Evolutionary conservation across 2,888 invertebrate genomes (phyloP).

Genomic region (Monochamus alternatus): DNA sequence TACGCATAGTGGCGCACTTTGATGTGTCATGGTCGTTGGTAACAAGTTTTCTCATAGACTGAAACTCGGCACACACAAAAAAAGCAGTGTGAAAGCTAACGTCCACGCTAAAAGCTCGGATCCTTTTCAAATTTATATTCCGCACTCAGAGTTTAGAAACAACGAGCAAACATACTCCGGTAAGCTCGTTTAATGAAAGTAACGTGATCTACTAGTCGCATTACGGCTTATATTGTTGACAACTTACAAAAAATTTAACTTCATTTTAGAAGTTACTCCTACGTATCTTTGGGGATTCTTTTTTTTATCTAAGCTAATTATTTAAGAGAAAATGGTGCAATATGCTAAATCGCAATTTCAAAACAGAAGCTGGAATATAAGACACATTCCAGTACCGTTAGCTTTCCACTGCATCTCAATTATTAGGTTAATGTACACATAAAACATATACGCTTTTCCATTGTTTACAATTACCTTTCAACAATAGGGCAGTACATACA

Average conservation of each 20-base stretch:
- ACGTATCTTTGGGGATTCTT: too few species aligned
- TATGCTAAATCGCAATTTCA: too few species aligned
- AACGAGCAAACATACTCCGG: not conserved
- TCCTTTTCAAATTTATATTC: slow-evolving; percentile 9
- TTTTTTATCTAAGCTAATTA: too few species aligned
- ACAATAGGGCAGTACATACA: too few species aligned
- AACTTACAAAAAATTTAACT: not conserved
- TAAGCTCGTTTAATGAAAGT: slow-evolving; percentile 4
- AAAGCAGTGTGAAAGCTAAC: not conserved
- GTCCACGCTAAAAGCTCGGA: slow-evolving; percentile 9
- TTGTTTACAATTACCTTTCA: too few species aligned
- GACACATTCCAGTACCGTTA: too few species aligned
- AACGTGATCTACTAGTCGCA: slow-evolving; percentile 3
- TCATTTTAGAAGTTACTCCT: not conserved
- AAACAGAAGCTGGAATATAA: too few species aligned
- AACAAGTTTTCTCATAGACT: slow-evolving; percentile 1
- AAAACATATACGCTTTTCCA: too few species aligned
- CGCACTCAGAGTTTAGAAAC: slow-evolving; percentile 2
- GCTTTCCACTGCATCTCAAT: too few species aligned
- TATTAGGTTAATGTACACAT: too few species aligned
- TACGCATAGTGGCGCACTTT: not conserved
- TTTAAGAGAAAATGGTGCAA: too few species aligned
- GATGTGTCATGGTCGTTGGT: not conserved
- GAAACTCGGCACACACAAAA: slow-evolving; percentile 7
- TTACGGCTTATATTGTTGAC: slow-evolving; percentile 1